phyloP scores from a whole-genome alignment of 2,888 invertebrate species.

The Lycaena phlaeas region DNA sequence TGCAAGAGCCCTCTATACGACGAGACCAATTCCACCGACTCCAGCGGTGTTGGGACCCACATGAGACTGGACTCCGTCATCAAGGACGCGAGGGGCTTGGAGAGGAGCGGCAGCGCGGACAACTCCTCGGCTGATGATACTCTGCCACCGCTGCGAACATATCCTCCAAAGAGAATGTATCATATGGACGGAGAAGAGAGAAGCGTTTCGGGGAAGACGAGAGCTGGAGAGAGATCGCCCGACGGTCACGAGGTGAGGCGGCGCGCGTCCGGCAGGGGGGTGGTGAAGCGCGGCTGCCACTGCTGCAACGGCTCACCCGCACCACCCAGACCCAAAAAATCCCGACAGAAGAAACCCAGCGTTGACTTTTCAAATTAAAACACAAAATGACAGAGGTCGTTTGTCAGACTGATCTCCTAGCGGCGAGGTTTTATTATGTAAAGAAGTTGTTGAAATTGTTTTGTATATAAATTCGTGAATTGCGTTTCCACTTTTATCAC shows the following conservation, averaged over 20 bases:
- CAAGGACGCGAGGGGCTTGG: conserved; percentile 47
- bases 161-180: conserved; percentile 43
- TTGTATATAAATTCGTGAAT: conserved; percentile 53
- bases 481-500: conserved; percentile 21
- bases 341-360: conserved; percentile 41
- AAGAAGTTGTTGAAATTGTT: conserved; percentile 51
- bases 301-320: conserved; percentile 75
- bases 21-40: conserved; percentile 57
- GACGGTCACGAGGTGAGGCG: conserved; percentile 33
- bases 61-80: conserved; percentile 63
- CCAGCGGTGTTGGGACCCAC: conserved; percentile 47
- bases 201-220: conserved; percentile 53
- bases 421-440: conserved; percentile 29
- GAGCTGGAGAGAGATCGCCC: conserved; percentile 38
- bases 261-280: conserved; percentile 64
- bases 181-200: conserved; percentile 40
- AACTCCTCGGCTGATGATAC: conserved; percentile 44
- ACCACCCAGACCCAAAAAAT: conserved; percentile 61
- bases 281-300: conserved; percentile 75
- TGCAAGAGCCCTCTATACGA: conserved; percentile 60
- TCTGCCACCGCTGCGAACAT: conserved; percentile 52
- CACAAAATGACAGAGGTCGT: conserved; percentile 40
- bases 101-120: conserved; percentile 40
- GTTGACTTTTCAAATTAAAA: conserved; percentile 32
- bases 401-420: conserved; percentile 5